Evolutionary conservation across 2,113 vertebrate species (phyloP).

Genomic region (Malurus alboscapulatus): DNA sequence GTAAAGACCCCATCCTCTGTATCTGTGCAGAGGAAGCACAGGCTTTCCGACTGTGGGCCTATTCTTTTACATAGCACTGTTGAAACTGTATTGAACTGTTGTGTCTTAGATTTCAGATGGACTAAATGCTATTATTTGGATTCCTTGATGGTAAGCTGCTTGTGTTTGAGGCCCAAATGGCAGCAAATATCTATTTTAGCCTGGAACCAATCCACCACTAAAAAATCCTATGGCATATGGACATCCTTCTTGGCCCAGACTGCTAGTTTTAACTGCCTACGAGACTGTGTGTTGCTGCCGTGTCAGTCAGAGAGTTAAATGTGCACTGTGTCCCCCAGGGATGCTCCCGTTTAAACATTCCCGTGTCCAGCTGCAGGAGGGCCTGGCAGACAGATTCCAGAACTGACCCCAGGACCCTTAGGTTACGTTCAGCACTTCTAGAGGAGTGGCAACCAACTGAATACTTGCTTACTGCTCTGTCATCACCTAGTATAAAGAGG

Average conservation of each 20-base stretch:
- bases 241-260: not conserved
- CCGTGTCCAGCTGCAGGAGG: not conserved
- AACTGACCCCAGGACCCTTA: not conserved
- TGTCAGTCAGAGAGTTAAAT: not conserved
- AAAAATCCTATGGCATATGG: not conserved
- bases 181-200: conserved; percentile 15
- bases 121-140: conserved; percentile 32
- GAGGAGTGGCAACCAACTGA: not conserved
- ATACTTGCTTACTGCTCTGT: not conserved
- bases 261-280: not conserved
- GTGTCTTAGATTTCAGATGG: conserved; percentile 16
- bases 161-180: not conserved
- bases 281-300: not conserved
- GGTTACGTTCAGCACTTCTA: not conserved
- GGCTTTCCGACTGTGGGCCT: not conserved
- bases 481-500: not conserved
- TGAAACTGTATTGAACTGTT: not conserved
- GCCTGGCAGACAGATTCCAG: not conserved
- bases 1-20: not conserved
- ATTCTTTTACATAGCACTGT: not conserved
- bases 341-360: not conserved
- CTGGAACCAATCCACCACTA: not conserved
- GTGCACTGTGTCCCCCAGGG: not conserved
- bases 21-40: not conserved
- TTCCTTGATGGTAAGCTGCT: conserved; percentile 25